A percentile compares a stretch with the other conserved stretches of the same genome.
Evolutionary conservation across 2,113 vertebrate species (phyloP).

Genomic region (Vombatus ursinus): DNA sequence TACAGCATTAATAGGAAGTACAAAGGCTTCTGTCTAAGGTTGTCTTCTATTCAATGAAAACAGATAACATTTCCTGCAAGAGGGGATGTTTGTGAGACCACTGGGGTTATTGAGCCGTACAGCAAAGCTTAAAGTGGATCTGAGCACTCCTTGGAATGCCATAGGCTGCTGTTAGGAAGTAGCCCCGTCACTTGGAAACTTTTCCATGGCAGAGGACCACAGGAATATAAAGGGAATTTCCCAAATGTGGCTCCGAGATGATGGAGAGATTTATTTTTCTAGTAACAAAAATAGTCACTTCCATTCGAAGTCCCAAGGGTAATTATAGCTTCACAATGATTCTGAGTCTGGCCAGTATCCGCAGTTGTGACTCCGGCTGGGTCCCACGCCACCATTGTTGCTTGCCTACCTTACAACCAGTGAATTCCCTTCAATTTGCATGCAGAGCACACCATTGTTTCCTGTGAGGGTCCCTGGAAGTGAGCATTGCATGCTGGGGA

Average conservation of each 20-base stretch:
- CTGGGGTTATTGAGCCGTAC: neutral
- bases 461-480: neutral
- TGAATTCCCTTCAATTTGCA: neutral
- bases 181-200: constrained; percentile 54
- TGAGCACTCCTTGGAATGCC: neutral
- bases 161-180: constrained; percentile 62
- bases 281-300: constrained; percentile 69
- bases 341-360: constrained; percentile 16
- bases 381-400: neutral
- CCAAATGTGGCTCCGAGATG: constrained; percentile 37
- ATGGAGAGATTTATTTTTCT: constrained; percentile 33
- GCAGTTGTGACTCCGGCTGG: neutral
- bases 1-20: neutral
- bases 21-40: constrained; percentile 16
- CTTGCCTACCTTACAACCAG: neutral
- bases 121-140: constrained; percentile 2
- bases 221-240: constrained; percentile 54
- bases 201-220: constrained; percentile 48
- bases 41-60: constrained; percentile 24
- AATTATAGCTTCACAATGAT: constrained; percentile 49
- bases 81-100: neutral
- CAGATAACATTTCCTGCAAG: neutral
- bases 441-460: neutral
- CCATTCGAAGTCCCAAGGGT: constrained; percentile 38
- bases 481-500: neutral